Evolutionary conservation across 92 coral and sea anemone species (phyloP).

Genomic region (Epizoanthus rinbou): DNA sequence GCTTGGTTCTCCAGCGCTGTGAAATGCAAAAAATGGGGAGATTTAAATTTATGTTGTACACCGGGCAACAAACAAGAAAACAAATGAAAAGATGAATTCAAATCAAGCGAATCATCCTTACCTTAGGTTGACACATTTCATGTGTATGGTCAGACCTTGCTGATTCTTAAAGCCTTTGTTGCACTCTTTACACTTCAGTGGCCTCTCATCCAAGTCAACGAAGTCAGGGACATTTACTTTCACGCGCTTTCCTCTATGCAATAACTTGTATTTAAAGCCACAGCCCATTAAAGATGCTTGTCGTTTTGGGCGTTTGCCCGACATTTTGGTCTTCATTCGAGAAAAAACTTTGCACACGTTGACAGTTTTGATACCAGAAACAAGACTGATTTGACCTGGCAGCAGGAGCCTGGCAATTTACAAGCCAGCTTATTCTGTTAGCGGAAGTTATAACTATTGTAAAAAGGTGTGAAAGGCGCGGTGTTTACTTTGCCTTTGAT

Average conservation of each 20-base stretch:
- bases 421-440: conserved; percentile 23
- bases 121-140: conserved; percentile 8
- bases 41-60: conserved; percentile 16
- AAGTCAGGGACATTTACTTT: conserved; percentile 9
- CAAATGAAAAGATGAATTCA: neutral
- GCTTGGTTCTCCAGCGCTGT: conserved; percentile 29
- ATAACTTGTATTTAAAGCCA: conserved; percentile 4
- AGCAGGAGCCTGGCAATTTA: conserved; percentile 16
- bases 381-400: conserved; percentile 24
- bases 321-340: conserved; percentile 14
- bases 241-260: conserved; percentile 22
- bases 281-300: conserved; percentile 5
- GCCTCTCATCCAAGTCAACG: conserved; percentile 26
- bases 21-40: conserved; percentile 16
- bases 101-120: conserved; percentile 15
- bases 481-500: conserved; percentile 11
- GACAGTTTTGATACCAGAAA: conserved; percentile 12
- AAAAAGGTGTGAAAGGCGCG: conserved; percentile 20
- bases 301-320: conserved; percentile 24
- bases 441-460: conserved; percentile 22
- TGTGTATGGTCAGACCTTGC: conserved; percentile 7
- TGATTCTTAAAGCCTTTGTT: conserved; percentile 14
- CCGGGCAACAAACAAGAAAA: conserved; percentile 8
- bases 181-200: conserved; percentile 16
- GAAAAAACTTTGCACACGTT: conserved; percentile 1